Conservation (phyloP, 2,888 invertebrate genomes). For the Chrysomela aeneicollis region DNA sequence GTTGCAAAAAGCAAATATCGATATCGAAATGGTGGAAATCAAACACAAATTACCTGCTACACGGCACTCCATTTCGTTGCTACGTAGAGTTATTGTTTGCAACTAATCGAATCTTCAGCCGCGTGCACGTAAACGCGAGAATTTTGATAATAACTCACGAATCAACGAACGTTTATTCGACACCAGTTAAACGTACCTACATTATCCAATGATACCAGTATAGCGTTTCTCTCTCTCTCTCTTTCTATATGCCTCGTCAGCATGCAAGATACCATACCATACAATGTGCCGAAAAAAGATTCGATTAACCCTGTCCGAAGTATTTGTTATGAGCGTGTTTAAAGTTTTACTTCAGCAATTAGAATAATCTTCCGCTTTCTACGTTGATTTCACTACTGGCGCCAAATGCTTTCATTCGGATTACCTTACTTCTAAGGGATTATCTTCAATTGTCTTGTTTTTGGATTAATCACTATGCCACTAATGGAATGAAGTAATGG, state of each 20-base stretch:
- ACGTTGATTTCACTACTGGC: constrained; percentile 18
- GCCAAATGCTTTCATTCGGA: constrained; percentile 31
- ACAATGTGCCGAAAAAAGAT: too few relatives aligned
- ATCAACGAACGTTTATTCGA: constrained; percentile 40
- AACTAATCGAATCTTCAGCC: constrained; percentile 30
- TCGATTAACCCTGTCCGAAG: too few relatives aligned
- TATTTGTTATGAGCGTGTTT: too few relatives aligned
- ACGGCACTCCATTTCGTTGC: constrained; percentile 25
- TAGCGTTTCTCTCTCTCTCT: neutral
- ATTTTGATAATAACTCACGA: constrained; percentile 39
- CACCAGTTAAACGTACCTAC: constrained; percentile 34
- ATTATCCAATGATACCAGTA: constrained; percentile 33
- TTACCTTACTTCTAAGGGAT: constrained; percentile 20
- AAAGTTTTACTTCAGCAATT: too few relatives aligned
- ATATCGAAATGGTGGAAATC: constrained; percentile 9
- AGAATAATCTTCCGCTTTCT: too few relatives aligned
- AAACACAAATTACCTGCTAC: constrained; percentile 29
- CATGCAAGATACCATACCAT: too few relatives aligned
- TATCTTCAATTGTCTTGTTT: constrained; percentile 31
- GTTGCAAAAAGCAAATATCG: neutral
- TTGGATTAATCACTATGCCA: constrained; percentile 24
- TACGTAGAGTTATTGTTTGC: constrained; percentile 33
- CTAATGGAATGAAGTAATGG: constrained; percentile 26
- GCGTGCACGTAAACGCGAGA: constrained; percentile 32
- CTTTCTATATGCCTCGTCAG: too few relatives aligned